Conservation (phyloP, 2,888 invertebrate species). For the Abrostola triplasia region DNA sequence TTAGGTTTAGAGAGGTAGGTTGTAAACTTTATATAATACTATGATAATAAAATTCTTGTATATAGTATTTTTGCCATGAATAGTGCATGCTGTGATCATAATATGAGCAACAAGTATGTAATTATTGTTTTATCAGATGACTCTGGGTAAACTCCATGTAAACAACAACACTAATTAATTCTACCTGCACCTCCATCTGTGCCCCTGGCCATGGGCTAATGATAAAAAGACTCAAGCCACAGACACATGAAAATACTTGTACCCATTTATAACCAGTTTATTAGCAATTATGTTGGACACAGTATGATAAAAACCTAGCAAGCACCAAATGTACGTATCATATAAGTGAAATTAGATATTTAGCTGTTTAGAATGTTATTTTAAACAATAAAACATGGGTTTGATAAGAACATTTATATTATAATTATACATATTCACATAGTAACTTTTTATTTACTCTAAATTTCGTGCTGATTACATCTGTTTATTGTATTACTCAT, state of each 20-base stretch:
- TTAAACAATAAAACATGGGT: neutral
- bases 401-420: constrained; percentile 40
- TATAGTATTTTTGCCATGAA: neutral
- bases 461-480: constrained; percentile 7
- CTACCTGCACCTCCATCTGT: too few species aligned
- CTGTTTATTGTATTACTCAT: neutral
- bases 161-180: too few species aligned
- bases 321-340: neutral
- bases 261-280: too few species aligned
- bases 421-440: constrained; percentile 19
- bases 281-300: too few species aligned
- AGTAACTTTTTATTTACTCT: constrained; percentile 28
- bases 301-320: too few species aligned
- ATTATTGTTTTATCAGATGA: too few species aligned
- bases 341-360: neutral
- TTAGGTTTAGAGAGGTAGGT: neutral
- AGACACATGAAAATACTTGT: too few species aligned
- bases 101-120: too few species aligned
- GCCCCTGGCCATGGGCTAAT: too few species aligned
- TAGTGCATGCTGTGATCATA: too few species aligned
- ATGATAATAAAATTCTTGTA: neutral
- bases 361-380: constrained; percentile 4
- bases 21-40: neutral
- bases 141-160: too few species aligned
- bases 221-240: too few species aligned